These are phyloP conservation scores for Tarsius wallacei DNA, from an alignment of 2,797 vertebrate species.

Conservation along the genomic window DNA sequence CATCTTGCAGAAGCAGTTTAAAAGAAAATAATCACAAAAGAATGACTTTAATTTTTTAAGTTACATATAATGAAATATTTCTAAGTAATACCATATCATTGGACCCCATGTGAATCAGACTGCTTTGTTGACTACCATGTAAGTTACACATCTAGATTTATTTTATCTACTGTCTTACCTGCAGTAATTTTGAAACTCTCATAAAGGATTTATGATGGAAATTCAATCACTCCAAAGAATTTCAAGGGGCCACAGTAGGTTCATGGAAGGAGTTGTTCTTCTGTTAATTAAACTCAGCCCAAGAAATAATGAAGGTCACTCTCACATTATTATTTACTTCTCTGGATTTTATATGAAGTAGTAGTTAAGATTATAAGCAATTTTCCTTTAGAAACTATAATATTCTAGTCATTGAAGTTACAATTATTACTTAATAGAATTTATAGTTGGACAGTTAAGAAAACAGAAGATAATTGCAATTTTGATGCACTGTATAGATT, in stretches of 20 bases:
- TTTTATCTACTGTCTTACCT: slow-evolving; percentile 43
- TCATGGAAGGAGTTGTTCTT: background rate
- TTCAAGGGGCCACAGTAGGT: slow-evolving; percentile 53
- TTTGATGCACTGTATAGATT: background rate
- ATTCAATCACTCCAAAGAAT: slow-evolving; percentile 51
- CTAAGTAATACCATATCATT: background rate
- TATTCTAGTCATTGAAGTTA: slow-evolving; percentile 11
- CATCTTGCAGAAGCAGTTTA: slow-evolving; percentile 5
- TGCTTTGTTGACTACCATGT: slow-evolving; percentile 1
- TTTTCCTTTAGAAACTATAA: slow-evolving; percentile 49
- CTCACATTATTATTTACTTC: slow-evolving; percentile 63
- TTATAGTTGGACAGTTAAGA: slow-evolving; percentile 7
- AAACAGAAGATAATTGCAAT: background rate
- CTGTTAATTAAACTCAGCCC: slow-evolving; percentile 70
- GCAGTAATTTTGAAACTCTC: slow-evolving; percentile 57
- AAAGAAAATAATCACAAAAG: slow-evolving; percentile 63
- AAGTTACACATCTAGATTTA: slow-evolving; percentile 36
- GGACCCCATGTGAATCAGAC: background rate
- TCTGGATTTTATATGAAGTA: slow-evolving; percentile 55
- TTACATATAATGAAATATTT: slow-evolving; percentile 62
- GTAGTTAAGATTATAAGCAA: slow-evolving; percentile 44
- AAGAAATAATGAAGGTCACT: slow-evolving; percentile 72
- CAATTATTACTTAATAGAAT: background rate
- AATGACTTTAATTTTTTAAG: slow-evolving; percentile 5
- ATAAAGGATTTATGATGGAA: slow-evolving; percentile 53